Evolutionary conservation across 2,888 invertebrate genomes (phyloP), one percentile per base, ranked within the genome.

Genomic region (Prenolepis imparis): DNA sequence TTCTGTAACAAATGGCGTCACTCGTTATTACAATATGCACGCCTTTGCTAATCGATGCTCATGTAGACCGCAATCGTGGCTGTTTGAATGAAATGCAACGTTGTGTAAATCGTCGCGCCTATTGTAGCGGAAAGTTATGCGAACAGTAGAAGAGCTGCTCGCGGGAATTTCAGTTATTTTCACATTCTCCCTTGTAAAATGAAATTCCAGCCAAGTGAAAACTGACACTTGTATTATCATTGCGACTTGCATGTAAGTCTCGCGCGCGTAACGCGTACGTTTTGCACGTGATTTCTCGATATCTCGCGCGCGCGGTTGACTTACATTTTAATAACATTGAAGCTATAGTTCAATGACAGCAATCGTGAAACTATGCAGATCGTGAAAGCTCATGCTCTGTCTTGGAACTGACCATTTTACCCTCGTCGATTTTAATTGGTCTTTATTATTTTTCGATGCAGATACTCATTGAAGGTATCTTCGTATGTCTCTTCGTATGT

Each of bases 121-220:
- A 67, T 57, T 67, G 72, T 63, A 75, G 84, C 80, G 84, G 84
- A 87, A 87, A 90, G 91, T 89, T 92, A 91, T 90, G 90, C 87
- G 91, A 91, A 91, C 91, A 90, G 86, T 83, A 89, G 84, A 68
- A 86, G 28, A 28, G 28, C 28, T 28, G 78, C 80, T 86, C 84
- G 61, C 28, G 89, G 89, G 89, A 91, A 92, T 92, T 91, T 85
- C 87, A 89, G 84, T 90, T 86, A 92, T 91, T 91, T 89, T 86
- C 87, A 78, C 78, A 67, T 84, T 86, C 64, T 63, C 84, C 77
- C 85, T 88, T 88, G 81, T 84, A 83, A 91, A 90, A 91, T 90
- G 89, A 90, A 91, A 91, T 91, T 91, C 90, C 89, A 72, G 55
- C 84, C 83, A 84, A 48, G 74, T 75, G 85, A 75, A 88, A 85